A percentile compares a stretch with the other conserved stretches of the same genome.
These are phyloP conservation scores for Diloba caeruleocephala DNA, from an alignment of 2,888 invertebrate species.

Conservation along the genomic window DNA sequence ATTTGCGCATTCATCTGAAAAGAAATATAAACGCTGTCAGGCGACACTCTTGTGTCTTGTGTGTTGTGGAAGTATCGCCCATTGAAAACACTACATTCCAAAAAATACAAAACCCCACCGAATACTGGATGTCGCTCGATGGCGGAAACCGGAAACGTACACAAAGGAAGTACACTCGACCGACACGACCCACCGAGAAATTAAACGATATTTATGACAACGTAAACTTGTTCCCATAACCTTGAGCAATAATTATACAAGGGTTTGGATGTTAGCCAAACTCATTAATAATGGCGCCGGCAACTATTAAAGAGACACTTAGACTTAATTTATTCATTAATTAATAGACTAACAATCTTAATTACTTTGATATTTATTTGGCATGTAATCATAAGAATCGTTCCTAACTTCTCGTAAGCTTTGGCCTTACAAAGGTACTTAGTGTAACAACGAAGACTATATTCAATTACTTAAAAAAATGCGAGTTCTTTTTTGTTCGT, in stretches of 20 bases:
- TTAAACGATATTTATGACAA: slow-evolving; percentile 50
- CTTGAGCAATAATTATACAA: slow-evolving; percentile 57
- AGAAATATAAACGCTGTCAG: too few relatives aligned
- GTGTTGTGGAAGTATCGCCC: too few relatives aligned
- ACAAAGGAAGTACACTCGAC: slow-evolving; percentile 18
- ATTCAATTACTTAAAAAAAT: too few relatives aligned
- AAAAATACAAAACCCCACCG: slow-evolving; percentile 1
- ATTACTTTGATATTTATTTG: slow-evolving; percentile 51
- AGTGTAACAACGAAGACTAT: too few relatives aligned
- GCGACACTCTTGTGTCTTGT: too few relatives aligned
- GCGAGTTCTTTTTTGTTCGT: too few relatives aligned
- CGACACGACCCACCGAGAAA: slow-evolving; percentile 27
- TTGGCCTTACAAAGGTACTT: too few relatives aligned
- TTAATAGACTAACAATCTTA: slow-evolving; percentile 54
- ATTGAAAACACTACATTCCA: neutral
- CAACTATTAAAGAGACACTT: slow-evolving; percentile 61
- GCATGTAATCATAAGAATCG: slow-evolving; percentile 24
- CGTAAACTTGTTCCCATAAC: slow-evolving; percentile 49
- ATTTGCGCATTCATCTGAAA: too few relatives aligned
- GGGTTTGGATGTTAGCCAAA: slow-evolving; percentile 60
- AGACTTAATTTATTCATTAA: slow-evolving; percentile 58
- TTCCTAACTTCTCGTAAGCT: slow-evolving; percentile 10
- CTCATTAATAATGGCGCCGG: slow-evolving; percentile 56
- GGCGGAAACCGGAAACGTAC: slow-evolving; percentile 3
- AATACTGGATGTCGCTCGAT: slow-evolving; percentile 10